phyloP scores from a whole-genome alignment of 2,113 vertebrate genomes.

The Colinus virginianus region DNA sequence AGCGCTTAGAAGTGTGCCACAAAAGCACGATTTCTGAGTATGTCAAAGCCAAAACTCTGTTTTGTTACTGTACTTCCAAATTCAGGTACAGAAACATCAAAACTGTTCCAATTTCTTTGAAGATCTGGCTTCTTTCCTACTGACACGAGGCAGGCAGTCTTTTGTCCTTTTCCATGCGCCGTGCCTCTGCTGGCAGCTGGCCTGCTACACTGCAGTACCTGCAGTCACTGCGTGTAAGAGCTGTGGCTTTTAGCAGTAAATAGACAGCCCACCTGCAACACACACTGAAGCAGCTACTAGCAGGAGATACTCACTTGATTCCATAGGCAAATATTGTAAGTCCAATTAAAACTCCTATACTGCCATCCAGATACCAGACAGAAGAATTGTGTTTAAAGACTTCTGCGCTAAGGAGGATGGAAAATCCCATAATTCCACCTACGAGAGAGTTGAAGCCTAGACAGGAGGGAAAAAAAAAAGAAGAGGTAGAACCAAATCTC shows the following conservation, averaged over 20 bases:
- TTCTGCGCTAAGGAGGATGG: constrained; percentile 95
- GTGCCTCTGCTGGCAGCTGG: not conserved
- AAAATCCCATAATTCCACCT: constrained; percentile 96
- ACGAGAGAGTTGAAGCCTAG: constrained; percentile 97
- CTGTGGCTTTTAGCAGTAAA: not conserved
- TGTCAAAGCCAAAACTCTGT: not conserved
- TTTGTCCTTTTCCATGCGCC: not conserved
- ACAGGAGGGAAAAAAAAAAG: not conserved
- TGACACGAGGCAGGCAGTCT: not conserved
- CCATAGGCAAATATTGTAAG: constrained; percentile 95
- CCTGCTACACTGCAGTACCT: not conserved
- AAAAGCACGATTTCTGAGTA: not conserved
- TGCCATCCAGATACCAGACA: constrained; percentile 96
- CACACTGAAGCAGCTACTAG: not conserved
- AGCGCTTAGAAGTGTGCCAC: not conserved
- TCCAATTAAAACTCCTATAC: constrained; percentile 92
- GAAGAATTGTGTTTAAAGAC: constrained; percentile 90
- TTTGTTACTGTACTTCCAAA: not conserved
- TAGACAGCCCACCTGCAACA: not conserved
- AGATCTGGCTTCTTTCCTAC: not conserved
- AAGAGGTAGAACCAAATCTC: not conserved
- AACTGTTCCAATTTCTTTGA: not conserved
- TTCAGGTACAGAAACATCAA: not conserved
- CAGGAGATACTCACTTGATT: constrained; percentile 87
- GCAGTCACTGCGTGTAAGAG: not conserved